Evolutionary conservation across 2,888 invertebrate species (phyloP), one percentile per base, ranked within the genome.

Genomic region (Gibbula magus): DNA sequence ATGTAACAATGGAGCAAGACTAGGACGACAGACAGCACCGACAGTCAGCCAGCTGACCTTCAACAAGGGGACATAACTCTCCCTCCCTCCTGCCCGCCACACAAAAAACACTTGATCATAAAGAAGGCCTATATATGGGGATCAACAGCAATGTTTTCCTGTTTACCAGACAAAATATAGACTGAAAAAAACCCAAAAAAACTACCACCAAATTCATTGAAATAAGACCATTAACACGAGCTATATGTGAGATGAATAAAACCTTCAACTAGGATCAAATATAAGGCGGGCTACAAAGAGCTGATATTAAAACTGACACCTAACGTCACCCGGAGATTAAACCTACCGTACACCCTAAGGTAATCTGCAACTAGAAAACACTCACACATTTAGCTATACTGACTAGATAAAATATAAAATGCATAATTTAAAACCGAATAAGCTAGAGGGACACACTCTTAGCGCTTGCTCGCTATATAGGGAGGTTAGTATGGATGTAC

Each of bases 371-470:
- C 75, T 75, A 75, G 75, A 75, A 53, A 54, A 75, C 75, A 75
- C 75, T 53, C 75, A 75, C 52, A 75, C 75, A 54, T 39, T 22
- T 75, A 75, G 35, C 75, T 75, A 75, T 52, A 54, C 75, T 75
- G 75, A 79, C 78, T 45, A 79, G 78, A 79, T 79, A 79, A 78
- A 78, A 79, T 79, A 74, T 74, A 79, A 73, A 79, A 73, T 79
- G 78, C 74, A 79, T 70, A 79, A 79, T 56, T 79, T 79, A 53
- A 79, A 79, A 56, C 70, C 39, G 54, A 79, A 70, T 74, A 70
- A 79, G 66, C 70, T 74, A 74, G 10, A 29, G 39, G 73, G 52
- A 56, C 78, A 78, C 78, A 56, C 75, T 54, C 75, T 54, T 53
- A 75, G 54, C 52, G 45, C 45, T 45, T 45, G 45, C 45, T 45